These are phyloP conservation scores for Pipistrellus pygmaeus DNA, from an alignment of 2,797 vertebrate genomes.

Conservation along the genomic window DNA sequence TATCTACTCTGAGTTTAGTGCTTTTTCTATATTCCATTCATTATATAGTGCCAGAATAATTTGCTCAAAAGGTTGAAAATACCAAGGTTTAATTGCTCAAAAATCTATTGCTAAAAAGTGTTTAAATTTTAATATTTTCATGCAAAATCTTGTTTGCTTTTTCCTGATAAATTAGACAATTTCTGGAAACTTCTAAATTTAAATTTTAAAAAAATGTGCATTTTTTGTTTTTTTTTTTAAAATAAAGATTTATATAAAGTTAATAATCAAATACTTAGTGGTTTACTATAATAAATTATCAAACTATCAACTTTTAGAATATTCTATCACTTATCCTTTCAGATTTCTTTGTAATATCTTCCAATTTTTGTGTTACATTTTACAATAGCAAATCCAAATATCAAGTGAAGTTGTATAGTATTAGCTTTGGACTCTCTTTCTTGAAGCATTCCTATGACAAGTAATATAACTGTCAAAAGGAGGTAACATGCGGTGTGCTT, in stretches of 20 bases:
- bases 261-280: background rate
- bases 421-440: background rate
- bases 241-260: background rate
- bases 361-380: background rate
- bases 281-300: background rate
- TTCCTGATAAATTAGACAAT: background rate
- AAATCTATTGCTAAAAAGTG: background rate
- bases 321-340: background rate
- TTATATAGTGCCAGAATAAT: background rate
- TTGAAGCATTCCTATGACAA: background rate
- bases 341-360: background rate
- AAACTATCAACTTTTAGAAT: background rate
- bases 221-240: background rate
- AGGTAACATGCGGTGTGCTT: background rate
- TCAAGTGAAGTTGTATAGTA: background rate
- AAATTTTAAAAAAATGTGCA: background rate
- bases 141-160: background rate
- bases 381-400: background rate
- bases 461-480: background rate
- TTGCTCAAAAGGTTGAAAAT: background rate
- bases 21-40: background rate
- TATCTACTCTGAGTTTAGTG: background rate
- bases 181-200: background rate
- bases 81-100: background rate
- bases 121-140: background rate